These are phyloP conservation scores for Gymnopithys bicolor DNA, from an alignment of 2,797 vertebrate species.

Conservation along the genomic window DNA sequence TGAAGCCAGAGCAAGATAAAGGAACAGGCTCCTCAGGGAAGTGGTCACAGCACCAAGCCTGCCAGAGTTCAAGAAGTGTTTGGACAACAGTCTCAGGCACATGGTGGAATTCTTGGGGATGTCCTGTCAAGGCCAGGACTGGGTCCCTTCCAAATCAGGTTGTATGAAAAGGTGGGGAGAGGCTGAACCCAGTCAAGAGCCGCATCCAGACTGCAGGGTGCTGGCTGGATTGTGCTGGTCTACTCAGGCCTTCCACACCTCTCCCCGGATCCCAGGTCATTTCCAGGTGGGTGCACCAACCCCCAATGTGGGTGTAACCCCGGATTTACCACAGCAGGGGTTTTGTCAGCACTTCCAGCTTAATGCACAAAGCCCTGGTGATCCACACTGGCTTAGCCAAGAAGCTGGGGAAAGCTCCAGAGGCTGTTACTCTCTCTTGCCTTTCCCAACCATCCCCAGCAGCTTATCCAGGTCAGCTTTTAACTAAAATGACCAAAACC, in stretches of 20 bases:
- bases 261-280: neutral
- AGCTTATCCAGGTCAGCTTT: neutral
- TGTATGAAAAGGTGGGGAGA: neutral
- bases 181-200: neutral
- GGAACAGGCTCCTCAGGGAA: neutral
- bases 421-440: neutral
- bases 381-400: neutral
- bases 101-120: neutral
- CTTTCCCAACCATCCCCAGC: neutral
- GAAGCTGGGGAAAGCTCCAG: neutral
- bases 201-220: neutral
- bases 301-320: neutral
- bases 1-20: neutral
- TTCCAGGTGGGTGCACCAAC: neutral
- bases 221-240: neutral
- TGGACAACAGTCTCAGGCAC: neutral
- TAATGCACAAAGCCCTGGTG: neutral
- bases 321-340: neutral
- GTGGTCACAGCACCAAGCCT: neutral
- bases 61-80: neutral
- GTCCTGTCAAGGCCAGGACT: neutral
- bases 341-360: neutral
- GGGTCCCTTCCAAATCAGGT: neutral
- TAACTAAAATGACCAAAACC: neutral
- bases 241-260: neutral